phyloP scores from a whole-genome alignment of 2,113 vertebrate genomes.

The Pelmatolapia mariae region DNA sequence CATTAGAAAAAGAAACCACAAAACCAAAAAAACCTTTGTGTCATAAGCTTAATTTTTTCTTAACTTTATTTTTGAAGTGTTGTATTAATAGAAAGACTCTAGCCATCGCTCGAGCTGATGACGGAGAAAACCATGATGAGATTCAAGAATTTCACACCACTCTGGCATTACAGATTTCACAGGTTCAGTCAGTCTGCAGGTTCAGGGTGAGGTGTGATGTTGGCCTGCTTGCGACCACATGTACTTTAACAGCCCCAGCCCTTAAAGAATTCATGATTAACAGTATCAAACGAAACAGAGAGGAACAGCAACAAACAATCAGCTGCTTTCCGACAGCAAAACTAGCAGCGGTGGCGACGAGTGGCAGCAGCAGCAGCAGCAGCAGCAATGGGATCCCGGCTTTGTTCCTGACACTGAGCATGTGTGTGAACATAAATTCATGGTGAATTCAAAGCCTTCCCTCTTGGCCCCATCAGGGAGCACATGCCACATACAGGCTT shows the following conservation, averaged over 20 bases:
- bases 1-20: background rate
- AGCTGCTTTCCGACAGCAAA: background rate
- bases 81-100: background rate
- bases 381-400: background rate
- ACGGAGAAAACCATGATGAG: background rate
- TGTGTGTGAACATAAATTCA: slow-evolving; percentile 37
- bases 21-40: background rate
- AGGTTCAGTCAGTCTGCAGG: slow-evolving; percentile 25
- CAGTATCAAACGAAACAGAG: background rate
- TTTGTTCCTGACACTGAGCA: slow-evolving; percentile 20
- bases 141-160: slow-evolving; percentile 11
- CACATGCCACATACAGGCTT: slow-evolving; percentile 58
- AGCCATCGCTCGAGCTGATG: background rate
- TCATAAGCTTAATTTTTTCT: background rate
- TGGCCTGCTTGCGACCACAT: background rate
- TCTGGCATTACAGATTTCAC: slow-evolving; percentile 17
- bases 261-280: background rate
- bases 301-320: background rate
- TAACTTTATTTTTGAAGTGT: background rate
- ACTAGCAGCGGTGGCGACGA: background rate
- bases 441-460: slow-evolving; percentile 37
- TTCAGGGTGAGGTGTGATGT: slow-evolving; percentile 3
- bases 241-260: background rate
- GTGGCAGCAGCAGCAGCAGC: background rate
- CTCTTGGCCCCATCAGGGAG: slow-evolving; percentile 47